Evolutionary conservation across 2,797 vertebrate species (phyloP), one percentile per base, ranked within the genome.

Genomic region (Neoniphon sammara): DNA sequence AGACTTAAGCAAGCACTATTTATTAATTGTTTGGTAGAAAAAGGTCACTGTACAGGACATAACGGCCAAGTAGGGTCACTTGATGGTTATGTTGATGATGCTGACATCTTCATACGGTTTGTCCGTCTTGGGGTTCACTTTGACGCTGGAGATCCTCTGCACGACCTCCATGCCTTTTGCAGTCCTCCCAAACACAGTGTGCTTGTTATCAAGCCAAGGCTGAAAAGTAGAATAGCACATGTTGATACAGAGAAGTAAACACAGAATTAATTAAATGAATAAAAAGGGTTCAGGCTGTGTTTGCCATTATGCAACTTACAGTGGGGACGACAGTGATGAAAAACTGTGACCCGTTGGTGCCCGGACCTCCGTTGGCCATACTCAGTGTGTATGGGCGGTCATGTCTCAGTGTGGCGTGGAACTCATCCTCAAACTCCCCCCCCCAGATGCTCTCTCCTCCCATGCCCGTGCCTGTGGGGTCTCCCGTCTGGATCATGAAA

Each of bases 401-500:
- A 55, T 99, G 98, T 78, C 98, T 93, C 88, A 99, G 94, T 3
- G 97, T 99, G 81, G 96, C 93, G 56, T 99, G 97, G 88, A 99
- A 99, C 88, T 99, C 98, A 1, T 99, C 98, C 93, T 99, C 97
- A 84, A 99, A 99, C 91, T 99, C 98, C 71, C 96, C 96, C 56
- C 97, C 97, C 98, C 98, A 99, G 89, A 99, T 99, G 91, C 98
- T 99, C 94, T 99, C 98, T 60, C 98, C 98, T 59, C 97, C 98
- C 97, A 99, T 99, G 55, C 98, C 98, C 5, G 98, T 99, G 10
- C 98, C 98, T 3, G 98, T 99, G 69, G 98, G 98, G 87, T 99
- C 98, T 74, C 98, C 98, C 0, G 98, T 99, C 89, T 99, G 98
- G 83, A 99, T 98, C 98, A 99, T 99, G 82, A 99, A 99, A 47